Evolutionary conservation across 1,140 invertebrate genomes (phyloP).

Genomic region (Drosophila murphyi): DNA sequence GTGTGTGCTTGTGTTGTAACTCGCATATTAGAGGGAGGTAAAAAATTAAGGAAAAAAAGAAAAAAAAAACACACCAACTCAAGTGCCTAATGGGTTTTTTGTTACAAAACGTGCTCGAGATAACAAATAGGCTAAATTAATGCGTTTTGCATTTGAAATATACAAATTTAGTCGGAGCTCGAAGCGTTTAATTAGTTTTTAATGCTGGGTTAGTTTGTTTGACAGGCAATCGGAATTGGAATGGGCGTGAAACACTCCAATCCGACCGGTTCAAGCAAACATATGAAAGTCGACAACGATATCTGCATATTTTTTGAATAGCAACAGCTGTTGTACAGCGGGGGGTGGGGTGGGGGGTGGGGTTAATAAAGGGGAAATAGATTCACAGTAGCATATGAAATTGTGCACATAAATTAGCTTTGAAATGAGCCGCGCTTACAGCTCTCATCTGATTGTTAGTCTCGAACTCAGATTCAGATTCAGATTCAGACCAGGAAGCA

Average conservation of each 20-base stretch:
- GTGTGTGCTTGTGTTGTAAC: constrained; percentile 6
- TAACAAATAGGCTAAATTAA: constrained; percentile 76
- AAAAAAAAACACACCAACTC: constrained; percentile 27
- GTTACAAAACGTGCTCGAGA: constrained; percentile 76
- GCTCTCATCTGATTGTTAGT: constrained; percentile 10
- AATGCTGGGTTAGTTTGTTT: constrained; percentile 79
- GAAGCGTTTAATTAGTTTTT: constrained; percentile 81
- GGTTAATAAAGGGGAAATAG: not conserved
- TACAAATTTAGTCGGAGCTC: constrained; percentile 20
- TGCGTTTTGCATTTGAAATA: constrained; percentile 66
- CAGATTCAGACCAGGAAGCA: constrained; percentile 40
- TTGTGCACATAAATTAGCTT: constrained; percentile 39
- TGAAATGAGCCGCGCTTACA: constrained; percentile 42
- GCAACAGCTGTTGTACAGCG: not conserved
- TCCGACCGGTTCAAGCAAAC: constrained; percentile 26
- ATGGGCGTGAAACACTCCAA: constrained; percentile 43
- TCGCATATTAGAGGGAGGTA: not conserved
- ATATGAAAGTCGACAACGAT: not conserved
- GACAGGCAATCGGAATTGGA: constrained; percentile 72
- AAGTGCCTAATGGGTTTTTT: constrained; percentile 80
- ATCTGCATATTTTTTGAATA: not conserved
- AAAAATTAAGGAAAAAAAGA: no score
- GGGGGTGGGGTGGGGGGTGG: not conserved
- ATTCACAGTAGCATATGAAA: not conserved
- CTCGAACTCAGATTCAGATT: constrained; percentile 1